Evolutionary conservation across 2,888 invertebrate species (phyloP).

Genomic region (Elegia similella): DNA sequence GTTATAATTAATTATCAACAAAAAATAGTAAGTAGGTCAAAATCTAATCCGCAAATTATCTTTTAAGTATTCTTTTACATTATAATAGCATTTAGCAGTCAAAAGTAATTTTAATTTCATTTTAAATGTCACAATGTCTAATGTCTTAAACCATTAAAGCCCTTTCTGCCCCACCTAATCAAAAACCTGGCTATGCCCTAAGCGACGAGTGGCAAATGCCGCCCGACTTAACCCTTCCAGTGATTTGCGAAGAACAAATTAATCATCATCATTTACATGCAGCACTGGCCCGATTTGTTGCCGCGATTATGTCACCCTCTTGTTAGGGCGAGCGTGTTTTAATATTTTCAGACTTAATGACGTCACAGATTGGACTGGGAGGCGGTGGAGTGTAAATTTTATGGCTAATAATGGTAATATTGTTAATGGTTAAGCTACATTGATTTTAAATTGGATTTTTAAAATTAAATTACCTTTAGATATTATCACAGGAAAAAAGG

Average conservation of each 20-base stretch:
- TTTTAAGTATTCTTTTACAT: too few relatives aligned
- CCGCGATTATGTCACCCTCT: conserved; percentile 79
- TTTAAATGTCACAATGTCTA: too few relatives aligned
- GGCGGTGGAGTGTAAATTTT: conserved; percentile 19
- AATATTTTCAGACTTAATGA: conserved; percentile 63
- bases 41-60: too few relatives aligned
- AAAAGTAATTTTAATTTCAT: too few relatives aligned
- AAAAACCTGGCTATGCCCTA: too few relatives aligned
- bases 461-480: conserved; percentile 15
- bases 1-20: too few relatives aligned
- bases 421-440: conserved; percentile 22
- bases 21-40: too few relatives aligned
- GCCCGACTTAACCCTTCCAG: conserved; percentile 78
- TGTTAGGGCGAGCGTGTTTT: conserved; percentile 68
- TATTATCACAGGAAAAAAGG: too few relatives aligned
- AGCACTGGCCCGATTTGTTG: conserved; percentile 80
- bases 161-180: too few relatives aligned
- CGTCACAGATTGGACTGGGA: conserved; percentile 28
- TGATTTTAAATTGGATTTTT: conserved; percentile 10
- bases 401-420: conserved; percentile 22
- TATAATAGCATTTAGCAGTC: too few relatives aligned
- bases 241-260: conserved; percentile 80
- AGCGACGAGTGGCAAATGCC: conserved; percentile 17
- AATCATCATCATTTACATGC: conserved; percentile 82
- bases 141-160: too few relatives aligned